A percentile compares a stretch with the other conserved stretches of the same genome.
phyloP scores from a whole-genome alignment of 1,140 invertebrate genomes.

The Cryptotermes secundus region DNA sequence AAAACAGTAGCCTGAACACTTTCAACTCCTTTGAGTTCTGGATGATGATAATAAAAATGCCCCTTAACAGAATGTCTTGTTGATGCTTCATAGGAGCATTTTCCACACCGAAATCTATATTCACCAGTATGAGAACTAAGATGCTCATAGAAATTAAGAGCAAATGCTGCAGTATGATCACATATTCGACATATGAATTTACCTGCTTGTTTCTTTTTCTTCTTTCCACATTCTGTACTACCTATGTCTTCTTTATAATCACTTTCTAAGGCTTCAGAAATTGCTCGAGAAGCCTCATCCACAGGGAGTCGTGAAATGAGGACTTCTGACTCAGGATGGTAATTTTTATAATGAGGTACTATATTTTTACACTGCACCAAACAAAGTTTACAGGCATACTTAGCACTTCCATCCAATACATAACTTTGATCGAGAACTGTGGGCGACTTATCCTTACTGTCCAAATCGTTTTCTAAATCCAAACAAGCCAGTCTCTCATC shows the following conservation, averaged over 20 bases:
- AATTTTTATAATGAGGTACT: conserved; percentile 62
- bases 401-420: not conserved
- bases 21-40: not conserved
- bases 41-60: conserved; percentile 47
- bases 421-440: not conserved
- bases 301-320: conserved; percentile 59
- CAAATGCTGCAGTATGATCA: conserved; percentile 42
- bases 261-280: conserved; percentile 44
- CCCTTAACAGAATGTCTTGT: conserved; percentile 49
- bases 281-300: conserved; percentile 51
- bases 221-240: conserved; percentile 14
- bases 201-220: conserved; percentile 37
- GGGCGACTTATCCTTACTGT: not conserved
- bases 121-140: conserved; percentile 71
- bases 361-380: conserved; percentile 59
- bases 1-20: not conserved
- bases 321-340: conserved; percentile 63
- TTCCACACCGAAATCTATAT: conserved; percentile 60
- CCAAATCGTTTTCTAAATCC: not conserved
- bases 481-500: not conserved
- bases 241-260: conserved; percentile 34
- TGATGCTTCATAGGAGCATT: conserved; percentile 54
- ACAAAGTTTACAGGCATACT: conserved; percentile 57
- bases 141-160: conserved; percentile 64
- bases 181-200: conserved; percentile 54